Percentiles rank a stretch among this genome's conserved stretches.
Evolutionary conservation across 2,888 invertebrate genomes (phyloP).

Genomic region (Dynastes maya): DNA sequence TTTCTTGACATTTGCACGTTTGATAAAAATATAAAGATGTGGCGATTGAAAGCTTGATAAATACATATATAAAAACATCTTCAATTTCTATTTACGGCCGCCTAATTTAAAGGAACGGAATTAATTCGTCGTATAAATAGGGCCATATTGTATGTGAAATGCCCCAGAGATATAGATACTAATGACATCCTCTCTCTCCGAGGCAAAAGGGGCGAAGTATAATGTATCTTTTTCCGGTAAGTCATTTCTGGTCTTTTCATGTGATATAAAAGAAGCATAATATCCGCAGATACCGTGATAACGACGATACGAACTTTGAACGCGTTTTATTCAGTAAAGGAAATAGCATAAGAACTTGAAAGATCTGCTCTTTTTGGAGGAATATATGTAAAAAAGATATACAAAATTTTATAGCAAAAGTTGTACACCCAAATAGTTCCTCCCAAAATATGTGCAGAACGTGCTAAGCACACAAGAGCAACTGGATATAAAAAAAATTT

Average conservation of each 20-base stretch:
- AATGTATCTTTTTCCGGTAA: constrained; percentile 62
- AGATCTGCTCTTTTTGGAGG: background rate
- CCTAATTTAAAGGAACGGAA: background rate
- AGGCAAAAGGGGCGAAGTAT: constrained; percentile 60
- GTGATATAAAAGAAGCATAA: constrained; percentile 51
- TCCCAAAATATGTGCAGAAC: too few species aligned
- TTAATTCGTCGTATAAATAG: constrained; percentile 4
- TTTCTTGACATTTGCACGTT: constrained; percentile 1
- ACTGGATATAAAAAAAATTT: too few species aligned
- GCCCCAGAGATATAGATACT: constrained; percentile 58
- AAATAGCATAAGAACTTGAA: constrained; percentile 22
- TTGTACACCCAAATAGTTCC: background rate
- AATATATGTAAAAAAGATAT: background rate
- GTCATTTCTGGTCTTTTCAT: constrained; percentile 65
- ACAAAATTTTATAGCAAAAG: background rate
- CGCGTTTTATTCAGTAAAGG: constrained; percentile 16
- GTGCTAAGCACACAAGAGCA: too few species aligned
- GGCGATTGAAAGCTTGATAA: background rate
- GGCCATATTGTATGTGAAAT: constrained; percentile 49
- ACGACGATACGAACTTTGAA: constrained; percentile 43
- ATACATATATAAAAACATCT: background rate
- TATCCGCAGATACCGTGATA: constrained; percentile 51
- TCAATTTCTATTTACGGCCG: background rate
- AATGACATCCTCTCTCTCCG: constrained; percentile 66
- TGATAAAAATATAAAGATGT: constrained; percentile 1